Percentiles rank a stretch among this genome's conserved stretches.
Conservation (phyloP, 2,113 vertebrate species). For the Edolisoma coerulescens region DNA sequence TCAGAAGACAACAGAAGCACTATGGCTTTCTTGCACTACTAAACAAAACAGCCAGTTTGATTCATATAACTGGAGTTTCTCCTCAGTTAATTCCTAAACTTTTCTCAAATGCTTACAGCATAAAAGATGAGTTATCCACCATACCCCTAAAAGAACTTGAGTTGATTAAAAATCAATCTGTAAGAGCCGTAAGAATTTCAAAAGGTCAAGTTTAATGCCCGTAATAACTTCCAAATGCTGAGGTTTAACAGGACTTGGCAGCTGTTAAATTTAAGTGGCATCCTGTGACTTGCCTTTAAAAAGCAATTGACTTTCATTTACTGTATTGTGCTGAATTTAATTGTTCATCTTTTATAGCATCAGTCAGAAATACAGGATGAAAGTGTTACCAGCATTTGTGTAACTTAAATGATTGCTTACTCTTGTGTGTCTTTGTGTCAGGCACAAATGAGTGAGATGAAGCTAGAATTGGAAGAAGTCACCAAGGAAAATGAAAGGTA, state of each 20-base stretch:
- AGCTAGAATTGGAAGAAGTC: conserved; percentile 81
- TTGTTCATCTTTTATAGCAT: neutral
- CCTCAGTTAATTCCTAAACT: neutral
- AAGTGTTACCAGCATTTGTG: neutral
- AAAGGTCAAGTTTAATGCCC: neutral
- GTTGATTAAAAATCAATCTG: neutral
- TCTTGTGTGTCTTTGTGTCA: conserved; percentile 57
- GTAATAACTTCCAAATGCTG: neutral
- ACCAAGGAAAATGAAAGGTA: conserved; percentile 94
- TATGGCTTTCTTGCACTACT: neutral
- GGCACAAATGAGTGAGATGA: conserved; percentile 81
- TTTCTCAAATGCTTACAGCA: neutral
- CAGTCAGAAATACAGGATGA: neutral
- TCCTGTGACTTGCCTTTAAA: neutral
- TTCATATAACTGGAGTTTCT: neutral
- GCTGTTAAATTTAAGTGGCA: neutral
- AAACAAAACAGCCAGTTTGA: neutral
- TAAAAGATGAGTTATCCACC: neutral
- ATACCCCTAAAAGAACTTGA: neutral
- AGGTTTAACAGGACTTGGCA: neutral
- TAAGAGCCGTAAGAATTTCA: neutral
- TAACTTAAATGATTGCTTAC: neutral
- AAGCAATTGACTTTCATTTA: neutral
- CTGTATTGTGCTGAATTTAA: neutral
- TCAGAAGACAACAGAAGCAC: neutral